A percentile compares a stretch with the other conserved stretches of the same genome.
Evolutionary conservation across 2,113 vertebrate species (phyloP).

Genomic region (Climacteris rufus): DNA sequence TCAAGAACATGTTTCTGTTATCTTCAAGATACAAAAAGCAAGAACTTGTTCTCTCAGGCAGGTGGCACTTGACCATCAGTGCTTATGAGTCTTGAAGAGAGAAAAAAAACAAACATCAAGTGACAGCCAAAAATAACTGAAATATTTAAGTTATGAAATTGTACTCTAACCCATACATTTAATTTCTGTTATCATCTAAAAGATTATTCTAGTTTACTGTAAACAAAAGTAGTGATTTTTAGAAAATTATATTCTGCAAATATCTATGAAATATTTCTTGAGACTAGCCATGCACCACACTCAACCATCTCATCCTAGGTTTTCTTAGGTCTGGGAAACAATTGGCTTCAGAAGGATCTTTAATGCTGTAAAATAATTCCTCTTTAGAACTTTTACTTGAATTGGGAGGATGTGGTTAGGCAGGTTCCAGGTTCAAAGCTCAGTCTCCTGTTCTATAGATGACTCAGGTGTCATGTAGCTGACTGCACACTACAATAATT

Average conservation of each 20-base stretch:
- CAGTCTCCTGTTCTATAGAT: background rate
- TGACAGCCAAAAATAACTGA: background rate
- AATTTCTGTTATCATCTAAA: background rate
- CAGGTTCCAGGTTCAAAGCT: background rate
- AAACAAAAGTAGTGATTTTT: background rate
- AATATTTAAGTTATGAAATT: background rate
- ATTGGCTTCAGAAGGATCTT: background rate
- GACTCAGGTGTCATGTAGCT: background rate
- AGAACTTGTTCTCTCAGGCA: background rate
- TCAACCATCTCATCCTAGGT: background rate
- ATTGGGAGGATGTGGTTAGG: background rate
- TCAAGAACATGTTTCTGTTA: background rate
- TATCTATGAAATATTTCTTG: background rate
- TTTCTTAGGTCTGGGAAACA: background rate
- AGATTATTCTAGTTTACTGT: background rate
- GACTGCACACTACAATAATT: background rate
- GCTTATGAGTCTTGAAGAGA: background rate
- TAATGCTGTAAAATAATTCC: background rate
- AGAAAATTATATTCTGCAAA: background rate
- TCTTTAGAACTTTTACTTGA: background rate
- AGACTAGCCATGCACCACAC: background rate
- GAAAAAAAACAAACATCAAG: background rate
- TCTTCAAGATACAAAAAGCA: background rate
- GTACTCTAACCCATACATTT: background rate
- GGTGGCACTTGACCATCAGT: background rate